These are phyloP conservation scores for Podarcis muralis DNA, from an alignment of 2,113 vertebrate species.

Conservation along the genomic window DNA sequence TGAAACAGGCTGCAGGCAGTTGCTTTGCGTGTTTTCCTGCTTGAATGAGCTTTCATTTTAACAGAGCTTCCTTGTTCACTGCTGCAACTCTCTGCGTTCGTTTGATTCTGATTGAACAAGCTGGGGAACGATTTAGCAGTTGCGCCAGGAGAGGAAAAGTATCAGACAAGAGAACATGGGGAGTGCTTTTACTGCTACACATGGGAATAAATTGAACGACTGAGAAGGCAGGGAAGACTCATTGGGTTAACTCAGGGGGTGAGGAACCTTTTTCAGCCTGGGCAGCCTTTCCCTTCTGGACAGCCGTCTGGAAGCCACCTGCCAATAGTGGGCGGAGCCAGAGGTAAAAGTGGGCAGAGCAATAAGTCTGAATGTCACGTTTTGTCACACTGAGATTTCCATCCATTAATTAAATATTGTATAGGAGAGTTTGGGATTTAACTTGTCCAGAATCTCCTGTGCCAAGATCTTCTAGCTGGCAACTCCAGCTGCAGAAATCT, in stretches of 20 bases:
- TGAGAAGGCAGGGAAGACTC: too few species aligned
- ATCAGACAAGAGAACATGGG: neutral
- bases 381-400: too few species aligned
- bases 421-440: neutral
- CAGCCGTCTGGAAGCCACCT: too few species aligned
- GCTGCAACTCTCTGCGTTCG: neutral
- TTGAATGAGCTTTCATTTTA: neutral
- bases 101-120: neutral
- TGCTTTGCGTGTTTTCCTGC: neutral
- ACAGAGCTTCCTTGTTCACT: neutral
- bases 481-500: neutral
- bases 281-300: too few species aligned
- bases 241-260: too few species aligned
- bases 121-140: neutral
- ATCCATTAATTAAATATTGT: neutral
- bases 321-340: too few species aligned
- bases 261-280: too few species aligned
- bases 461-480: too few species aligned
- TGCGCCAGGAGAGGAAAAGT: neutral
- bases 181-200: neutral
- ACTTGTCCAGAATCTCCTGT: neutral
- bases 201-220: too few species aligned
- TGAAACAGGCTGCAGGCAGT: neutral
- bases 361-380: too few species aligned
- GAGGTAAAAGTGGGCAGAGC: too few species aligned